A percentile compares a stretch with the other conserved stretches of the same genome.
These are phyloP conservation scores for Casuarius casuarius DNA, from an alignment of 2,113 vertebrate genomes.

Conservation along the genomic window DNA sequence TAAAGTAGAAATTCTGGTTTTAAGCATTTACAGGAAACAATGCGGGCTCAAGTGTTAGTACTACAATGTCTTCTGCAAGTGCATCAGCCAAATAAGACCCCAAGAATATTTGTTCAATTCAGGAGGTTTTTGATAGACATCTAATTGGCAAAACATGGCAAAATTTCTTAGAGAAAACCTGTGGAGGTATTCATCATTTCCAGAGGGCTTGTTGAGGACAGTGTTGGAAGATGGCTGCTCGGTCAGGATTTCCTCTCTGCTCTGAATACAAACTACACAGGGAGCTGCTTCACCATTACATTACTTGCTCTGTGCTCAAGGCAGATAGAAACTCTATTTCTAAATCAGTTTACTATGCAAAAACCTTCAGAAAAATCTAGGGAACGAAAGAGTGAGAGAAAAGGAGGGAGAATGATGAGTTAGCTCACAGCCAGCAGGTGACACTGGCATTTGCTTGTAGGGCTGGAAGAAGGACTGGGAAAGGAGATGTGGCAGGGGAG, in stretches of 20 bases:
- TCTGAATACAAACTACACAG: background rate
- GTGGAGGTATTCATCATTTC: background rate
- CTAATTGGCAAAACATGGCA: background rate
- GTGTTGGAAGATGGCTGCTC: background rate
- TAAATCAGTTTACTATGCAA: background rate
- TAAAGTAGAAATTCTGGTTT: background rate
- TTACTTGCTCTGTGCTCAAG: background rate
- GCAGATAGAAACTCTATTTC: background rate
- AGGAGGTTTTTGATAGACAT: background rate
- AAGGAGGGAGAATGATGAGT: background rate
- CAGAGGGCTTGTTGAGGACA: background rate
- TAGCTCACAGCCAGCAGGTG: background rate
- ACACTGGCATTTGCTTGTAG: background rate
- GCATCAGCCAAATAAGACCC: background rate
- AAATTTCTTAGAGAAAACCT: background rate
- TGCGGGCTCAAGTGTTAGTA: fast-evolving
- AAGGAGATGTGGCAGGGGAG: background rate
- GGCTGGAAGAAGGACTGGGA: background rate
- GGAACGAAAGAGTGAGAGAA: background rate
- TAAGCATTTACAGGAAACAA: background rate
- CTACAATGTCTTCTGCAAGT: background rate
- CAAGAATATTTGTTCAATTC: background rate
- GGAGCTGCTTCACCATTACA: background rate
- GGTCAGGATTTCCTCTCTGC: background rate
- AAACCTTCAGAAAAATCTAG: background rate